Conservation (phyloP, 2,888 invertebrate genomes). For the Nudaria mundana region DNA sequence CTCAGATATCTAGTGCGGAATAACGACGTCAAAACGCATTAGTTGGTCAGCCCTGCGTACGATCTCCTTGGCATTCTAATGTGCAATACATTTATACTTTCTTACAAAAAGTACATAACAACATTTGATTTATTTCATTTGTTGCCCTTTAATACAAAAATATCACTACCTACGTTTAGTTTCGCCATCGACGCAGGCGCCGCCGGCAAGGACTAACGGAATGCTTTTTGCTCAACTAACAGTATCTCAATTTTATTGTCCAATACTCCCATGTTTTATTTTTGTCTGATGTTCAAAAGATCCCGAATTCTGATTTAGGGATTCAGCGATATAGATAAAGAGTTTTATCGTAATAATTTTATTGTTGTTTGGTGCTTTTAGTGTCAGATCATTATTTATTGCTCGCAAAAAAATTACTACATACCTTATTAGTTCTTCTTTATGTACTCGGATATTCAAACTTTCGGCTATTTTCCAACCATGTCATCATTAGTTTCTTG, state of each 20-base stretch:
- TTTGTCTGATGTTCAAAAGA: slow-evolving; percentile 50
- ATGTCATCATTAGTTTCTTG: too few species aligned
- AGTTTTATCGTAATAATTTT: slow-evolving; percentile 21
- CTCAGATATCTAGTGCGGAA: too few species aligned
- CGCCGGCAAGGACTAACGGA: slow-evolving; percentile 55
- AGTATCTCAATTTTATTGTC: slow-evolving; percentile 53
- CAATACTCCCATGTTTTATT: slow-evolving; percentile 48
- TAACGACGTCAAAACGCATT: too few species aligned
- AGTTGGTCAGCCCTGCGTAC: too few species aligned
- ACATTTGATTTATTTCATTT: not conserved
- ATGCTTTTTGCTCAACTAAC: slow-evolving; percentile 51
- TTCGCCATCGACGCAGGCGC: slow-evolving; percentile 33
- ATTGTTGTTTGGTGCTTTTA: slow-evolving; percentile 25
- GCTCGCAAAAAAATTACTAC: too few species aligned
- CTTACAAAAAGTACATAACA: too few species aligned
- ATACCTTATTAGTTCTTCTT: too few species aligned
- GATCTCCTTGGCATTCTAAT: too few species aligned
- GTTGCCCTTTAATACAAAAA: slow-evolving; percentile 18
- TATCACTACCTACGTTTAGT: slow-evolving; percentile 17
- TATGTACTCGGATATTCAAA: too few species aligned
- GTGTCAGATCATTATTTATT: too few species aligned
- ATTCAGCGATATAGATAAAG: slow-evolving; percentile 29
- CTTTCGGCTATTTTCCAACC: too few species aligned
- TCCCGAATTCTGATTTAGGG: slow-evolving; percentile 57
- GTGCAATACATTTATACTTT: too few species aligned